Conservation (phyloP, 2,888 invertebrate species). For the Harpagoxenus sublaevis region DNA sequence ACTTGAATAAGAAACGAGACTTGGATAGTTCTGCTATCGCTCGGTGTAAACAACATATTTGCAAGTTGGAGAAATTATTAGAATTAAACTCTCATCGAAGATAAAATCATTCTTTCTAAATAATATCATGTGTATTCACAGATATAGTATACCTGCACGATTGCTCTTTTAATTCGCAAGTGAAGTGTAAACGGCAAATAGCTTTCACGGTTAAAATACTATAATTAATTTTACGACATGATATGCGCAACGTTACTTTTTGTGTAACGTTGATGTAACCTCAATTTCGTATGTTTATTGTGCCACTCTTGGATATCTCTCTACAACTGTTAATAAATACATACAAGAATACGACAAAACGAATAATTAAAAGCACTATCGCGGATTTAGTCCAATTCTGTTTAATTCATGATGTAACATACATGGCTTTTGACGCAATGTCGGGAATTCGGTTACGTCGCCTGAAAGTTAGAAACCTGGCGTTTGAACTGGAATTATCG, state of each 20-base stretch:
- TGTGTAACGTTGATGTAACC: neutral
- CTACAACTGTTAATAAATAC: neutral
- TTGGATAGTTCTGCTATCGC: constrained; percentile 4
- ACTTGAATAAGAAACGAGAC: constrained; percentile 21
- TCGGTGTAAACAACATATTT: constrained; percentile 26
- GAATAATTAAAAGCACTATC: neutral
- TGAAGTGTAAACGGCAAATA: constrained; percentile 54
- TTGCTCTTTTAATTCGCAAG: constrained; percentile 54
- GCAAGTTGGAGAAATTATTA: constrained; percentile 1
- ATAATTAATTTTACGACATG: constrained; percentile 51
- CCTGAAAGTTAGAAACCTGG: constrained; percentile 13
- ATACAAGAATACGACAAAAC: neutral
- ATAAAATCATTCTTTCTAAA: neutral
- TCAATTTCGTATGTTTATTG: neutral
- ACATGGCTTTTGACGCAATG: neutral
- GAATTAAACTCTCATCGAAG: neutral
- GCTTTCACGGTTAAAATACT: constrained; percentile 26
- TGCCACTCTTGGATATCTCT: too few species aligned
- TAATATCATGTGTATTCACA: neutral
- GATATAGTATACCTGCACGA: neutral
- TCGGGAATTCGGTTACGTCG: neutral
- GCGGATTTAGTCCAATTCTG: neutral
- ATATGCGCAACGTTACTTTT: constrained; percentile 9
- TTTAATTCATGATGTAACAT: constrained; percentile 20
- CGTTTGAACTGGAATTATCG: constrained; percentile 5